Base-by-base conservation (phyloP, 2,797 vertebrate genomes). In the Pantherophis vulpinus region DNA sequence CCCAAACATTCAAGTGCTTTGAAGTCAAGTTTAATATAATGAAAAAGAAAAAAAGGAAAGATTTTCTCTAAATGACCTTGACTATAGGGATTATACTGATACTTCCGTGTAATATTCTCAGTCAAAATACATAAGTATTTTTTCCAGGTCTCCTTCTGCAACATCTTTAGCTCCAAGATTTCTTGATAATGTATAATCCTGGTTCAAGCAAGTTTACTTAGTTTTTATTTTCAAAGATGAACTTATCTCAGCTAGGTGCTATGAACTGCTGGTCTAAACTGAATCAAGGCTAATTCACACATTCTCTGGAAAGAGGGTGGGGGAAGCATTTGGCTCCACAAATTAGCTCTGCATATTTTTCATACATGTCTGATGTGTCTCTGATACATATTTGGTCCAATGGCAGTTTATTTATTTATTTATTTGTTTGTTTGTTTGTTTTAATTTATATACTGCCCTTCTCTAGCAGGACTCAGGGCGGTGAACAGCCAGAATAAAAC, bases 21-120 rank as follows among this genome's bases (percentile, higher is more conserved):
- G 74, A 83, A 83, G 37, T 83, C 74, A 23, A 83, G 20, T 47
- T 83, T 83, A 83, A 83, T 83, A 83, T 83, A 47, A 83, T 47
- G 20, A 10, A 47, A 47, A 42, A 79, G 10, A 4, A 20, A 20
- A 42, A 83, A 23, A 9, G 18, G 20, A 4, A 83, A 83, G 9
- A 25, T 83, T 83, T 47, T 83, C 20, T 47, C 74, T 25, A 47
- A 83, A 18, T 37, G 14, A 74, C 7, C 70, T 47, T 83, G 74
- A 83, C 37, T 47, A 47, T 83, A 83, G 10, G 74, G 37, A 47
- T 83, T 83, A 83, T 83, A 25, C 47, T 25, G 37, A 83, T 42
- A 79, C 3, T 79, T 79, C 20, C 0, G 8, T 5, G 20, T 79
- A 79, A 42, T 25, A 23, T 47, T 79, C 37, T 79, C 16, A 79